Evolutionary conservation across 2,113 vertebrate species (phyloP).

Genomic region (Ahaetulla prasina): DNA sequence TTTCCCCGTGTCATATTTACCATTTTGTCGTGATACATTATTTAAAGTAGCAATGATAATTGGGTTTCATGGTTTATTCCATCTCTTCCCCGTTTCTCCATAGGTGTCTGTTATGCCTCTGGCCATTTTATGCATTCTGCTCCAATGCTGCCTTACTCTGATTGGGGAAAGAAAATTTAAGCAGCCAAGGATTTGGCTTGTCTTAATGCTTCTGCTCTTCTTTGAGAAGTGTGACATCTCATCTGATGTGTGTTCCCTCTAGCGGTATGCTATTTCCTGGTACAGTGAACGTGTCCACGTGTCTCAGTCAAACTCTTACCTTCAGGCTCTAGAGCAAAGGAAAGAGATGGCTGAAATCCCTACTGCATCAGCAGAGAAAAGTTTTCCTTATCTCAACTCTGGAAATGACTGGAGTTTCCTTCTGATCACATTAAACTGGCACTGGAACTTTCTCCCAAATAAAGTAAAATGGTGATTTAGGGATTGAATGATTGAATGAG

Average conservation of each 20-base stretch:
- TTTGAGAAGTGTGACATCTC: conserved; percentile 64
- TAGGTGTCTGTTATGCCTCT: conserved; percentile 37
- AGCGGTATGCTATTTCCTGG: conserved; percentile 53
- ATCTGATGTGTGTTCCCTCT: conserved; percentile 65
- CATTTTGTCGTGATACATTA: conserved; percentile 2
- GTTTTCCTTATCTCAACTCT: conserved; percentile 26
- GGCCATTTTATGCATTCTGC: conserved; percentile 53
- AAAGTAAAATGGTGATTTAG: not conserved
- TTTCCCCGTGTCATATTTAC: not conserved
- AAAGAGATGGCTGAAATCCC: conserved; percentile 35
- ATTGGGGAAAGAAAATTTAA: conserved; percentile 38
- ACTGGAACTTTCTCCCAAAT: conserved; percentile 1
- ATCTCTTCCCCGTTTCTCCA: conserved; percentile 35
- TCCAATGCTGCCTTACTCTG: conserved; percentile 26
- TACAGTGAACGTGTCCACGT: conserved; percentile 54
- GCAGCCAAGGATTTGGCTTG: conserved; percentile 54
- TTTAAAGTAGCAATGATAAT: conserved; percentile 46
- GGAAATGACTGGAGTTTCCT: conserved; percentile 35
- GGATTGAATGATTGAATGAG: not conserved
- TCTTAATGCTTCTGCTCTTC: conserved; percentile 56
- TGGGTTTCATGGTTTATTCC: conserved; percentile 21
- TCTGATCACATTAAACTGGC: conserved; percentile 25
- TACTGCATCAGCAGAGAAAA: conserved; percentile 43
- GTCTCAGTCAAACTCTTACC: conserved; percentile 58
- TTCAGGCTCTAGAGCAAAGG: conserved; percentile 34